phyloP scores from a whole-genome alignment of 2,797 vertebrate genomes.

The Brachyalestes nurse region DNA sequence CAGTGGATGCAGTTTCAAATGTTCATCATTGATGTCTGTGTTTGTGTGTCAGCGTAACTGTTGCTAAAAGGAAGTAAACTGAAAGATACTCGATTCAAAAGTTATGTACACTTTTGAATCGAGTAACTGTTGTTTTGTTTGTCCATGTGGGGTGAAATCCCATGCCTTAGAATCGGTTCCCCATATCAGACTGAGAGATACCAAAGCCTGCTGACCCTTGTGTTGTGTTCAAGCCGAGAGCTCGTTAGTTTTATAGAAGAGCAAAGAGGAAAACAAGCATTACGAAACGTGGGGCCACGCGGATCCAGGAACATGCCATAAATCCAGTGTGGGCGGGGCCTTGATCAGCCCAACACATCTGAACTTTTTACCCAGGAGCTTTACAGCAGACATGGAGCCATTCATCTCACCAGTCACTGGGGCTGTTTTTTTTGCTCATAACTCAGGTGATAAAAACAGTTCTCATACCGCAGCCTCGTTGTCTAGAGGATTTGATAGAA shows the following conservation, averaged over 20 bases:
- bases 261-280: slow-evolving; percentile 64
- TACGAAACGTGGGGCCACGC: slow-evolving; percentile 67
- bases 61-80: too few species aligned
- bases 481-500: neutral
- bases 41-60: too few species aligned
- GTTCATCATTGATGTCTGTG: too few species aligned
- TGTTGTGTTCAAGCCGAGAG: slow-evolving; percentile 53
- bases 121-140: neutral
- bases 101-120: too few species aligned
- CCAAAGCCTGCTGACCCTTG: slow-evolving; percentile 41
- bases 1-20: too few species aligned
- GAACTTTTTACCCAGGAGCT: slow-evolving; percentile 74
- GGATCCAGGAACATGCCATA: slow-evolving; percentile 67
- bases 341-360: slow-evolving; percentile 64
- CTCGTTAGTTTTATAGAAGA: slow-evolving; percentile 58
- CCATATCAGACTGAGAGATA: slow-evolving; percentile 45
- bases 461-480: neutral
- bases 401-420: slow-evolving; percentile 64
- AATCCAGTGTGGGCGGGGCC: slow-evolving; percentile 69
- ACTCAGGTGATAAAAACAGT: slow-evolving; percentile 2
- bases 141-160: slow-evolving; percentile 45
- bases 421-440: slow-evolving; percentile 22
- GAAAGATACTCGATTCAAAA: too few species aligned
- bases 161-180: slow-evolving; percentile 42
- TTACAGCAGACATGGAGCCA: slow-evolving; percentile 62